These are phyloP conservation scores for Tachysurus fulvidraco DNA, from an alignment of 2,113 vertebrate genomes.

Conservation along the genomic window DNA sequence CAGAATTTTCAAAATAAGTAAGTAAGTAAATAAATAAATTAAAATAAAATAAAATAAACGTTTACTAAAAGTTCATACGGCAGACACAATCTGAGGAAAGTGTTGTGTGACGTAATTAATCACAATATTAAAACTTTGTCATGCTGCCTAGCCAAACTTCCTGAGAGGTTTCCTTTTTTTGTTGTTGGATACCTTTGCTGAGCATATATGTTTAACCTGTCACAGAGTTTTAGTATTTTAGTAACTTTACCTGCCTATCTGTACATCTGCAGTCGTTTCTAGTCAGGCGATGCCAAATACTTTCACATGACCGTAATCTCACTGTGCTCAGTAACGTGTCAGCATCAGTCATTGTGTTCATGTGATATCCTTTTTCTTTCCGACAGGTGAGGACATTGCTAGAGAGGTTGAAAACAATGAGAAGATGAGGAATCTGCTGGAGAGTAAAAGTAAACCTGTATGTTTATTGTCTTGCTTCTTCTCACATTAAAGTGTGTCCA, in stretches of 20 bases:
- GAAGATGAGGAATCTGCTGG: constrained; percentile 78
- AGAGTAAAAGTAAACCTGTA: constrained; percentile 69
- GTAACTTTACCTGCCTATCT: not conserved
- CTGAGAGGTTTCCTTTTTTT: not conserved
- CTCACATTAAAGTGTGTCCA: not conserved
- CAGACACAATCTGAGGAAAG: not conserved
- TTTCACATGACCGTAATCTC: not conserved
- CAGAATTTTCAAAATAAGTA: not conserved
- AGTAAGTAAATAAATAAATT: too few relatives aligned
- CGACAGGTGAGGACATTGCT: constrained; percentile 85
- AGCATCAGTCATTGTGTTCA: not conserved
- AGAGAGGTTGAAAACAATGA: constrained; percentile 87
- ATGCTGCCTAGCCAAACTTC: not conserved
- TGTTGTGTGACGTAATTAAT: not conserved
- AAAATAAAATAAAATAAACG: not conserved
- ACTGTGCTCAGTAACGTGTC: not conserved
- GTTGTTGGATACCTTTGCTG: not conserved
- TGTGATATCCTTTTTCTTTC: constrained; percentile 47
- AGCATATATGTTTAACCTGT: not conserved
- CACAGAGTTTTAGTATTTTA: not conserved
- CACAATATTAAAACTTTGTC: not conserved
- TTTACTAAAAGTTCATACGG: not conserved
- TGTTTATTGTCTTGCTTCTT: constrained; percentile 43
- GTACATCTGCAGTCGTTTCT: not conserved
- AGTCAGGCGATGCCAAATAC: not conserved